Percentiles rank a stretch among this genome's conserved stretches.
Evolutionary conservation across 2,113 vertebrate genomes (phyloP).

Genomic region (Micronisus gabar): DNA sequence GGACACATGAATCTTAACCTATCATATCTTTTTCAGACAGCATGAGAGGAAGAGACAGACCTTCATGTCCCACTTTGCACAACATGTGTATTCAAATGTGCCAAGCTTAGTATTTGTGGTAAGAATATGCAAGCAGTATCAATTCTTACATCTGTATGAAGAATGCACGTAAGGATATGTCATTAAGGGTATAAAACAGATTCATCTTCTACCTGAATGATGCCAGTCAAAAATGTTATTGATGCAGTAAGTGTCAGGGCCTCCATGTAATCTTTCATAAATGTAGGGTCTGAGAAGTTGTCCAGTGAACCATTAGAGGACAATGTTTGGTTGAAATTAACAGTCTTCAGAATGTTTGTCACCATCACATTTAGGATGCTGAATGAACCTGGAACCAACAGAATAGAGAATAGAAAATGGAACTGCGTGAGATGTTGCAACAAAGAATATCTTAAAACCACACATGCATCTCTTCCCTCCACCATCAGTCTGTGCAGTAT

Average conservation of each 20-base stretch:
- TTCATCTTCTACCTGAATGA: slow-evolving; percentile 60
- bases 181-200: not conserved
- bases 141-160: not conserved
- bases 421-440: not conserved
- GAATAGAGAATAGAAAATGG: not conserved
- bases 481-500: not conserved
- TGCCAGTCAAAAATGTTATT: slow-evolving; percentile 61
- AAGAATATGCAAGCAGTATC: not conserved
- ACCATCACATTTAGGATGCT: slow-evolving; percentile 60
- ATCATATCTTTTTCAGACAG: not conserved
- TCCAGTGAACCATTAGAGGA: not conserved
- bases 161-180: not conserved
- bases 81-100: not conserved
- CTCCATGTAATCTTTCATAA: not conserved
- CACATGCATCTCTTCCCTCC: not conserved
- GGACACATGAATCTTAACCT: not conserved
- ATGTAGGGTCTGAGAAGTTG: slow-evolving; percentile 5
- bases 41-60: not conserved
- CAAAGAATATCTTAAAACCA: not conserved
- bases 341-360: slow-evolving; percentile 29
- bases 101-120: not conserved
- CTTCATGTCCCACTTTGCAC: not conserved
- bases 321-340: slow-evolving; percentile 41
- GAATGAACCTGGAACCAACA: slow-evolving; percentile 48
- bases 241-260: slow-evolving; percentile 41